Evolutionary conservation across 1,140 invertebrate genomes (phyloP).

Genomic region (Drepana arcuata): DNA sequence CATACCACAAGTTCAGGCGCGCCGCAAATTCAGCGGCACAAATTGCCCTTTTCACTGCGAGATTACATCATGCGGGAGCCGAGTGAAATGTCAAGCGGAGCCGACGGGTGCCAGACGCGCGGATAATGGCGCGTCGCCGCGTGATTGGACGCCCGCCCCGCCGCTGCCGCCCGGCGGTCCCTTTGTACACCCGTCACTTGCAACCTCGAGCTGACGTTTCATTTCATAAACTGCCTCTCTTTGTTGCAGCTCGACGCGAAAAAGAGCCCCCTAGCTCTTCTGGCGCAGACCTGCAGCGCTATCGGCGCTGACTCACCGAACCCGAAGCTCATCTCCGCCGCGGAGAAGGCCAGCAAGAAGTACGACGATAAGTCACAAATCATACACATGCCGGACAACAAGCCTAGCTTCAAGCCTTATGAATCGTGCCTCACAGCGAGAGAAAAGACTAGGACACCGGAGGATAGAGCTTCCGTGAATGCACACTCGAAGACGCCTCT

Average conservation of each 20-base stretch:
- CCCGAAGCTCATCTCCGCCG: conserved; percentile 79
- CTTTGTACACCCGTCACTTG: conserved; percentile 64
- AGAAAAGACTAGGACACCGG: conserved; percentile 75
- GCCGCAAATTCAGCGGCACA: conserved; percentile 68
- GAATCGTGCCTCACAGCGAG: conserved; percentile 75
- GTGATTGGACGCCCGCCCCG: conserved; percentile 63
- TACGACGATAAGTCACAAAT: conserved; percentile 69
- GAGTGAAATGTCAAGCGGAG: conserved; percentile 72
- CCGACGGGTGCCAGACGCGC: conserved; percentile 68
- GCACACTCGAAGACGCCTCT: conserved; percentile 71
- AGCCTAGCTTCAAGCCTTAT: conserved; percentile 81
- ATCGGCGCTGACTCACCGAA: conserved; percentile 90
- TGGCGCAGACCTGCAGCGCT: conserved; percentile 96
- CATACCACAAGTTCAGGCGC: conserved; percentile 55
- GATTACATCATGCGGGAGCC: conserved; percentile 71
- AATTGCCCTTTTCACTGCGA: conserved; percentile 71
- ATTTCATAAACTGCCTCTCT: conserved; percentile 67
- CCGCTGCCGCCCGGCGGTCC: conserved; percentile 38
- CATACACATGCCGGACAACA: conserved; percentile 68
- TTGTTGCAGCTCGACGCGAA: conserved; percentile 93
- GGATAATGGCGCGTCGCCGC: conserved; percentile 72
- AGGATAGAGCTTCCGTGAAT: conserved; percentile 71
- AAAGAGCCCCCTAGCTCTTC: conserved; percentile 92
- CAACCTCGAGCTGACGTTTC: conserved; percentile 59
- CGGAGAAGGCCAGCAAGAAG: conserved; percentile 76